Conservation (phyloP, 2,797 vertebrate genomes). For the Enteromius fasciolatus region DNA sequence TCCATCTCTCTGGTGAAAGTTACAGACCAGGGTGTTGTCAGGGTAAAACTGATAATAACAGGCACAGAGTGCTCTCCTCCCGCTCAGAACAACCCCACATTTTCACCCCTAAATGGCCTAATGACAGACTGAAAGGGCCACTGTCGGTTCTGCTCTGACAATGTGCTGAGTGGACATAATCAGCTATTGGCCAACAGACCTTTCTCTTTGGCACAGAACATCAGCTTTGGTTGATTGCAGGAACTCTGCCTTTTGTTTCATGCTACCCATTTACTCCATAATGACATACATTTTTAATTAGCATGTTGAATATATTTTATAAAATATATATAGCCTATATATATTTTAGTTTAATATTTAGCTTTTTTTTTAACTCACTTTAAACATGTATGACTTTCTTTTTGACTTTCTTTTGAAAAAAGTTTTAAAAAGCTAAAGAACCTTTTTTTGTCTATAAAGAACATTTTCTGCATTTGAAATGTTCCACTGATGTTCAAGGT, state of each 20-base stretch:
- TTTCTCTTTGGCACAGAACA: conserved; percentile 59
- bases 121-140: conserved; percentile 75
- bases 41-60: conserved; percentile 78
- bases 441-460: too few species aligned
- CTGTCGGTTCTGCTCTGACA: conserved; percentile 61
- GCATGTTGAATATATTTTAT: conserved; percentile 2
- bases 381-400: background rate
- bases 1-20: conserved; percentile 73
- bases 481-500: too few species aligned
- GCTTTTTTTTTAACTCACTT: background rate
- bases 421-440: too few species aligned
- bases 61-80: conserved; percentile 77
- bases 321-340: background rate
- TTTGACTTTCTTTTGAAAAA: background rate
- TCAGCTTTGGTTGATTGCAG: conserved; percentile 28
- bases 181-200: conserved; percentile 58
- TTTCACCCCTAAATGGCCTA: conserved; percentile 73
- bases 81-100: conserved; percentile 70
- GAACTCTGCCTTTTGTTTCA: background rate
- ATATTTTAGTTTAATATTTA: conserved; percentile 5
- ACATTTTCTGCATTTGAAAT: too few species aligned
- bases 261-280: conserved; percentile 15
- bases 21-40: conserved; percentile 78
- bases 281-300: background rate
- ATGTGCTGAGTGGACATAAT: conserved; percentile 76